Base-by-base conservation (phyloP, 2,113 vertebrate species). In the Phrynosoma blainvillii region DNA sequence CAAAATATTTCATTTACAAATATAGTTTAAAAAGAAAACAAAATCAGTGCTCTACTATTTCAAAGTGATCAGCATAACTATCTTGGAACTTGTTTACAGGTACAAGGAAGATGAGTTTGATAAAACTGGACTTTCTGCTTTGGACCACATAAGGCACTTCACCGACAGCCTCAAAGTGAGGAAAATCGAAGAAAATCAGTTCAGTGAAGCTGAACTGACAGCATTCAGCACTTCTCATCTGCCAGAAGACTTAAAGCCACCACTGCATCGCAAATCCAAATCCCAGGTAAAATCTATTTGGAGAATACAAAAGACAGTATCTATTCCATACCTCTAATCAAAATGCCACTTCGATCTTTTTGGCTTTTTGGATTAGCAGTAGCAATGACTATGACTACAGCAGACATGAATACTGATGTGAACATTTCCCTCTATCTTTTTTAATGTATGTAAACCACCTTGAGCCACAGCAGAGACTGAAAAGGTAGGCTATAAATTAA, bases 121-220 rank as follows among this genome's bases (percentile, higher is more conserved):
- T 86, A 98, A 98, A 96, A 97, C 96, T 93, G 96, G 98, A 95
- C 98, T 98, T 96, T 98, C 99, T 1, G 98, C 98, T 91, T 96
- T 99, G 96, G 98, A 99, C 94, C 98, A 98, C 88, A 99, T 99
- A 95, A 98, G 97, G 93, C 98, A 98, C 96, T 98, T 99, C 97
- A 98, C 98, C 85, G 98, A 99, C 91, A 98, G 97, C 94, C 97
- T 98, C 94, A 97, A 97, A 96, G 97, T 98, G 97, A 97, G 97
- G 92, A 98, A 98, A 97, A 96, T 98, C 93, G 98, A 99, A 93
- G 98, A 98, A 94, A 98, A 97, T 70, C 98, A 99, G 93, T 96
- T 98, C 83, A 97, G 97, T 88, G 98, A 99, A 32, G 96, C 97
- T 74, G 98, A 98, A 93, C 92, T 97, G 92, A 95, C 97, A 94